These are phyloP conservation scores for Graptemys geographica DNA, from an alignment of 2,797 vertebrate species.

Conservation along the genomic window DNA sequence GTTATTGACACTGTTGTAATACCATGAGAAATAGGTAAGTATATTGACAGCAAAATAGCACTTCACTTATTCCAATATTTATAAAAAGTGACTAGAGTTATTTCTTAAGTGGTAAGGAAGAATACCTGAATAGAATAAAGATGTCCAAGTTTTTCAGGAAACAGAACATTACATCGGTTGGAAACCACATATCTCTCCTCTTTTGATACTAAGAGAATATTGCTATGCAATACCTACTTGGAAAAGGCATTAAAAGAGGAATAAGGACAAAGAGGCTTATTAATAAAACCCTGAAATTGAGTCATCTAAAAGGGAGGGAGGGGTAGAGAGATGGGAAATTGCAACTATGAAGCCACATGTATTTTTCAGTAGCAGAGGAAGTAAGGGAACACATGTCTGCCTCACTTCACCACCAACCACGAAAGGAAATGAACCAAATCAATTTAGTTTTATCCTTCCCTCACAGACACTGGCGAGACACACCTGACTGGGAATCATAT, in stretches of 20 bases:
- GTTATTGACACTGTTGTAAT: background rate
- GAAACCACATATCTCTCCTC: background rate
- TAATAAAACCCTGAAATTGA: constrained; percentile 68
- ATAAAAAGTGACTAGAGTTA: constrained; percentile 32
- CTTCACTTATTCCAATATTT: constrained; percentile 43
- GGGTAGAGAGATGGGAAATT: constrained; percentile 45
- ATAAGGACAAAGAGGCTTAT: constrained; percentile 18
- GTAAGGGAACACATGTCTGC: constrained; percentile 46
- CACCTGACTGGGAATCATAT: background rate
- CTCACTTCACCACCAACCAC: background rate
- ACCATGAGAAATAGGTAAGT: constrained; percentile 53
- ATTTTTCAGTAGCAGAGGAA: constrained; percentile 60
- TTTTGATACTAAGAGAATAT: background rate
- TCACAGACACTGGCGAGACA: background rate
- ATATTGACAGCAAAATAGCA: constrained; percentile 38
- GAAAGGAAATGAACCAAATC: constrained; percentile 31
- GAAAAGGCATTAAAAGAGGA: constrained; percentile 10
- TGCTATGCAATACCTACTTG: background rate
- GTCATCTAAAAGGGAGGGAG: constrained; percentile 45
- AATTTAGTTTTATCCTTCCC: background rate
- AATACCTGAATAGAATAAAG: background rate
- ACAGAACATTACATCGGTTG: background rate
- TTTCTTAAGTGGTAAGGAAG: background rate
- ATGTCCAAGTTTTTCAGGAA: background rate
- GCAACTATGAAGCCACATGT: constrained; percentile 56